A percentile compares a stretch with the other conserved stretches of the same genome.
Evolutionary conservation across 1,140 invertebrate genomes (phyloP).

Genomic region (Drosophila takahashii): DNA sequence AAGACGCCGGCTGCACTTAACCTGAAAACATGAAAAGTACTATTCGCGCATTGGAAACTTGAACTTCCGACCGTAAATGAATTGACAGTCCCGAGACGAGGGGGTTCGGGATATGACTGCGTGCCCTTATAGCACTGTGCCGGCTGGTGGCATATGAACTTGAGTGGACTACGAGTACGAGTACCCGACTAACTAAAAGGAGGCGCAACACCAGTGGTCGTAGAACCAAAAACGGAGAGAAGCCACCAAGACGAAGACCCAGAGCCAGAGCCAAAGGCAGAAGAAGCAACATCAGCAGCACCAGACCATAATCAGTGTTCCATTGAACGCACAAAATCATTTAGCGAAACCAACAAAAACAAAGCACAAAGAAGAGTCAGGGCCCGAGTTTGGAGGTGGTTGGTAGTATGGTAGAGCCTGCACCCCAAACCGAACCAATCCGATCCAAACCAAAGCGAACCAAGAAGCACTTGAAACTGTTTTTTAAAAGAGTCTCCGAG

Average conservation of each 20-base stretch:
- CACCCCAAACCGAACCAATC: conserved; percentile 64
- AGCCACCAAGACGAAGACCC: conserved; percentile 39
- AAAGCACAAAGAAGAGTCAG: conserved; percentile 43
- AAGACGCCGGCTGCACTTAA: conserved; percentile 45
- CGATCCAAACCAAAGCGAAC: conserved; percentile 32
- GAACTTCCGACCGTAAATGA: conserved; percentile 66
- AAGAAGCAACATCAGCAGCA: conserved; percentile 45
- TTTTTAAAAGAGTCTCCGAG: conserved; percentile 58
- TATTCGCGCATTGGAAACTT: conserved; percentile 53
- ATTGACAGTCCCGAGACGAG: conserved; percentile 49
- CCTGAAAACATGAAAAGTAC: conserved; percentile 59
- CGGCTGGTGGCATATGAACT: conserved; percentile 74
- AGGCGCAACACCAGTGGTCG: conserved; percentile 12
- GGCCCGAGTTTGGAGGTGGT: conserved; percentile 48
- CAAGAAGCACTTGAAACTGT: conserved; percentile 76
- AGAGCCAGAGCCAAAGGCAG: conserved; percentile 56
- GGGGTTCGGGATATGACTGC: conserved; percentile 56
- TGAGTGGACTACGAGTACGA: conserved; percentile 58
- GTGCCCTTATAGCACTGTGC: conserved; percentile 63
- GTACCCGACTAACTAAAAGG: conserved; percentile 36
- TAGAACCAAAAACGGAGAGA: conserved; percentile 69
- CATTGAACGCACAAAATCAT: conserved; percentile 85
- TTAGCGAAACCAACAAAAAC: conserved; percentile 83
- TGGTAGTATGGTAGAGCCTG: conserved; percentile 41
- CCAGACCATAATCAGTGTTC: conserved; percentile 83